Base-by-base conservation (phyloP, 1,140 invertebrate genomes). In the Drosophila equinoxialis region DNA sequence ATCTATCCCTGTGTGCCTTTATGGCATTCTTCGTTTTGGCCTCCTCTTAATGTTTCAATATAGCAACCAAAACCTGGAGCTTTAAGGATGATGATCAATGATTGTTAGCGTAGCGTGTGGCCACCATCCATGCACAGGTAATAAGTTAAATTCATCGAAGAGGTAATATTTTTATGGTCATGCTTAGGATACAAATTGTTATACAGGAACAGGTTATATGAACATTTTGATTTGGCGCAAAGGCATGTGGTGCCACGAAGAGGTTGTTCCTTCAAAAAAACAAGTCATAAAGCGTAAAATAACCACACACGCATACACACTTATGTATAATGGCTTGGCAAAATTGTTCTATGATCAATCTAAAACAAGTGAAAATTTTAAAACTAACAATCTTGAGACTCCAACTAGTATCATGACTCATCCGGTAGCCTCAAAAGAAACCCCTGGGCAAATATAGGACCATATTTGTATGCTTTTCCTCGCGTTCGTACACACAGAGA, bases 21-120 rank as follows among this genome's bases (percentile, higher is more conserved):
- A 66, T 64, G 65, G 61, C 57, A 58, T 67, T 74, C 58, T 65
- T 35, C 30, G 58, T 77, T 51, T 60, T 65, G 42, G 61, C 61
- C 54, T 62, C 66, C 17, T 51, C 63, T 82, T 82, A 87, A 87
- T 87, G 84, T 87, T 87, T 87, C 84, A 89, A 87, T 89, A 89
- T 81, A 67, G 39, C 35, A 10, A 68, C 68, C 76, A 69, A 68
- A 70, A 71, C 65, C 71, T 54, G 26, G 65, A 64, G 70, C 59
- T 58, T 55, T 13, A 62, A 71, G 68, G 80, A 77, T 77, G 67
- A 84, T 90, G 84, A 89, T 89, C 84, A 89, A 89, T 90, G 84
- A 84, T 80, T 75, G 77, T 78, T 78, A 68, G 84, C 84, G 59
- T 89, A 89, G 84, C 84, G 84, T 89, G 84, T 89, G 84, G 84